Conservation (phyloP, 37 sponge, comb jelly and placozoan genomes). For the Ephydatia muelleri region DNA sequence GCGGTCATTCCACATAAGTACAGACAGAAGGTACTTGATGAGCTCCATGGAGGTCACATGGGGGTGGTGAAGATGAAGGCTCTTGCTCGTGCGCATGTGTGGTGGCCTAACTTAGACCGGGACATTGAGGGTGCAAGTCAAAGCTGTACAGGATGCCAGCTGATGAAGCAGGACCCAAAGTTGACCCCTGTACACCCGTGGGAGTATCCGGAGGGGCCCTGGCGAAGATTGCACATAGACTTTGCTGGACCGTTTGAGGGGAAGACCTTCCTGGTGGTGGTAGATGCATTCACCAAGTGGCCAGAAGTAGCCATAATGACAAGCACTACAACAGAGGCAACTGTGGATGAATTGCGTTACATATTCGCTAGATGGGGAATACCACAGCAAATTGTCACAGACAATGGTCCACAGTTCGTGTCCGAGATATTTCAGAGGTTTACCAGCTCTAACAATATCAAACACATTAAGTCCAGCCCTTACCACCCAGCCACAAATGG, state of each 20-base stretch:
- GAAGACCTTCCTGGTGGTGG: constrained; percentile 9
- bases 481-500: constrained; percentile 59
- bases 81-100: constrained; percentile 6
- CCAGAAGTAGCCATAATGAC: constrained; percentile 32
- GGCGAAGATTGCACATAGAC: neutral
- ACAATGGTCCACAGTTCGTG: constrained; percentile 65
- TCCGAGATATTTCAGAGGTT: constrained; percentile 29
- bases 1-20: constrained; percentile 13
- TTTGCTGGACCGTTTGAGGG: constrained; percentile 28
- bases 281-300: constrained; percentile 50
- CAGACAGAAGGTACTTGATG: neutral
- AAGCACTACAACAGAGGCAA: constrained; percentile 25
- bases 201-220: neutral
- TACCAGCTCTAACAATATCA: constrained; percentile 11
- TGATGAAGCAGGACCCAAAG: neutral
- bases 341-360: constrained; percentile 29
- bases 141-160: neutral
- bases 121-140: constrained; percentile 11
- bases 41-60: constrained; percentile 26
- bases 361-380: constrained; percentile 46
- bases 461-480: constrained; percentile 38
- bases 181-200: constrained; percentile 8
- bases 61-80: too few species aligned
- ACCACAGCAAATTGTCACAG: constrained; percentile 38
- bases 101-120: constrained; percentile 7